Evolutionary conservation across 2,113 vertebrate genomes (phyloP), one percentile per base, ranked within the genome.

Genomic region (Halcyon senegalensis): DNA sequence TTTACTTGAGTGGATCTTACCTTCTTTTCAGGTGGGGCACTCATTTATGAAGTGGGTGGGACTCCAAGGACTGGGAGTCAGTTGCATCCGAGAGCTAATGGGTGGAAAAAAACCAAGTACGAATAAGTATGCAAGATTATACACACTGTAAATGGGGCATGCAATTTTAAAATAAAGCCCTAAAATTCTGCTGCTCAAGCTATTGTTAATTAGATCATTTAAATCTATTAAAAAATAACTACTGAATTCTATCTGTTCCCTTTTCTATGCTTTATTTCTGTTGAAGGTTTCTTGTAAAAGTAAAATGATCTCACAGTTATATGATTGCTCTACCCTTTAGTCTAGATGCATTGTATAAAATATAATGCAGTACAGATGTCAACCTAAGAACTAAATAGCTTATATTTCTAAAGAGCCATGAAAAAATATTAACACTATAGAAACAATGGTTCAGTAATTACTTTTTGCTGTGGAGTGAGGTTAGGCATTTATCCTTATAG

Each of bases 371-470:
- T 97, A 98, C 97, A 97, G 95, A 97, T 97, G 96, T 98, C 98
- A 98, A 73, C 96, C 93, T 94, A 94, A 95, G 93, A 97, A 98
- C 97, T 97, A 98, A 98, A 97, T 98, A 98, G 96, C 97, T 97
- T 97, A 87, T 97, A 98, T 97, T 98, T 98, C 98, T 97, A 96
- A 98, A 98, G 97, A 98, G 95, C 96, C 72, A 82, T 97, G 94
- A 98, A 98, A 98, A 97, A 98, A 97, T 97, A 97, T 98, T 97
- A 98, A 98, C 97, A 87, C 86, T 97, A 92, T 96, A 98, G 98
- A 98, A 98, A 98, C 98, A 98, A 98, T 98, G 93, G 90, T 85
- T 96, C 96, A 69, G 97, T 98, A 98, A 98, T 98, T 98, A 98
- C 98, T 98, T 98, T 98, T 97, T 98, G 96, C 97, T 95, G 90